Evolutionary conservation across 1,140 invertebrate genomes (phyloP), one percentile per base, ranked within the genome.

Genomic region (Diorhabda carinulata): DNA sequence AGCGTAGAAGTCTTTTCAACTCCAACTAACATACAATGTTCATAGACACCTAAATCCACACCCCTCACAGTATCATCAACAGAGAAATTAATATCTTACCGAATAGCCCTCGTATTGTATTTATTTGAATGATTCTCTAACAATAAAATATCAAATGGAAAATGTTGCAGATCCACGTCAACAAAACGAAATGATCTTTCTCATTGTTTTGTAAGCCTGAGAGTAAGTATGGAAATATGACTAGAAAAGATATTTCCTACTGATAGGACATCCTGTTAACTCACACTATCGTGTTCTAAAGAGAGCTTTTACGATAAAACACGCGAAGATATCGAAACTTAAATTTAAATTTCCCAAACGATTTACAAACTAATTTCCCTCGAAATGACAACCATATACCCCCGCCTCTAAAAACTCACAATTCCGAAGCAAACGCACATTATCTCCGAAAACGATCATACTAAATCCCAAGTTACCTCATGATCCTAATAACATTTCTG

Each of bases 301-400:
- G 25, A 25, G 25, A 1, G 25, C 1, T 25, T 25, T 25, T 25
- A 25, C 47, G 47, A 52, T 52, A 52, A 52, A 52, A n/a, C 6
- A 6, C 2, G 47, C 47, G 47, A 52, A 52, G 47, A 52, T 3
- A 52, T 52, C 47, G 47, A 52, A n/a, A 52, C 47, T 8, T 52
- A 52, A 52, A 52, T 52, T 52, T n/a, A 52, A 52, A 52, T 52
- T 52, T 52, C 47, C 47, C n/a, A 52, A 52, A 52, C 47, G 47
- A 52, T 52, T n/a, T n/a, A 52, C 47, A 52, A 52, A 52, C 47
- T 52, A 52, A 52, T 52, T 52, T 52, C n/a, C 47, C 6, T 25
- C 25, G 47, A 52, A 52, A 52, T 52, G 47, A 52, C 47, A 52
- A 8, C 47, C 47, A 6, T 52, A 3, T n/a, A 8, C 47, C 47